Percentiles rank a stretch among this genome's conserved stretches.
Conservation (phyloP, 1,140 invertebrate species). For the Trachymyrmex septentrionalis region DNA sequence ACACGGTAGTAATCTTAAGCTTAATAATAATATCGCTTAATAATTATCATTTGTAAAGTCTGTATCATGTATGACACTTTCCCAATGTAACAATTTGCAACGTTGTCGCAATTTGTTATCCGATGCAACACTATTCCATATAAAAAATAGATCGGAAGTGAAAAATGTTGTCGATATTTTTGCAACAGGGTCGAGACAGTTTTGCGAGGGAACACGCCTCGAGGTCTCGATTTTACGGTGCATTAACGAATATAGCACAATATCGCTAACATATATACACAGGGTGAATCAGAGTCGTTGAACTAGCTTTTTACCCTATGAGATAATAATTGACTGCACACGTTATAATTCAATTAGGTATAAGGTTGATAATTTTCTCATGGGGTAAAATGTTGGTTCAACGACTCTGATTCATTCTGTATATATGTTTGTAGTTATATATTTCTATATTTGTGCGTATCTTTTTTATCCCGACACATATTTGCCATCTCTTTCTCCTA, state of each 20-base stretch:
- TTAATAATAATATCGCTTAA: too few relatives aligned
- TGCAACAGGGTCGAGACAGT: not conserved
- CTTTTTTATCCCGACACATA: slow-evolving; percentile 19
- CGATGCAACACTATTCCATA: slow-evolving; percentile 1
- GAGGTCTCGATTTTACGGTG: slow-evolving; percentile 30
- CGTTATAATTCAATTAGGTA: too few relatives aligned
- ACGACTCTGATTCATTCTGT: too few relatives aligned
- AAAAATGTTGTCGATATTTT: slow-evolving; percentile 46
- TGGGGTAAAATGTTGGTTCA: too few relatives aligned
- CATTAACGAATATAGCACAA: slow-evolving; percentile 60
- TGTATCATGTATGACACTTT: not conserved
- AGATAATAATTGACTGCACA: too few relatives aligned
- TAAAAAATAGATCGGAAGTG: slow-evolving; percentile 46
- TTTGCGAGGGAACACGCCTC: not conserved
- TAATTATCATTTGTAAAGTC: not conserved
- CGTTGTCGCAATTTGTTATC: slow-evolving; percentile 1
- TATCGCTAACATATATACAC: slow-evolving; percentile 14
- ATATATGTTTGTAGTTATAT: not conserved
- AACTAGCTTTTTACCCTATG: too few relatives aligned
- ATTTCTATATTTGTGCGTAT: not conserved
- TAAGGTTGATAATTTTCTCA: too few relatives aligned
- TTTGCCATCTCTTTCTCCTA: not conserved
- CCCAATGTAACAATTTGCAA: slow-evolving; percentile 23
- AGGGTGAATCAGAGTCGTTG: too few relatives aligned
- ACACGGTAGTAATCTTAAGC: not conserved